Evolutionary conservation across 2,797 vertebrate genomes (phyloP), one percentile per base, ranked within the genome.

Genomic region (Apogon hyalosoma): DNA sequence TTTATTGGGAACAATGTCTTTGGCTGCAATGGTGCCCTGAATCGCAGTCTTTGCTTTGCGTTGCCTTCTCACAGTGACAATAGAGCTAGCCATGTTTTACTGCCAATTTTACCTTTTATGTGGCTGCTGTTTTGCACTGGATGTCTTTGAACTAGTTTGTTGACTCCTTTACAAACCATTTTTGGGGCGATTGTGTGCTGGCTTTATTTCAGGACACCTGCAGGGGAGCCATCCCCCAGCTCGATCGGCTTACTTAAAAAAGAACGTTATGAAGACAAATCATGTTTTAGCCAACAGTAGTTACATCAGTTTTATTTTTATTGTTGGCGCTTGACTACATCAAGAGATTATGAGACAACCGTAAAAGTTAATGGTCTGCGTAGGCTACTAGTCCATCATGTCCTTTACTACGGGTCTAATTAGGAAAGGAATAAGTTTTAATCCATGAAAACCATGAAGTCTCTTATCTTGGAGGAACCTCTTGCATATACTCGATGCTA

Each of bases 401-500:
- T 97, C 95, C 95, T 97, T 96, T 95, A 96, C 90, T 90, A 91
- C 83, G 86, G 90, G 88, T 93, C 90, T 85, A 85, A 82, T 82
- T 82, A 94, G 90, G 86, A 94, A 93, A 90, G 90, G 94, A 83
- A 74, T 90, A 92, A 86, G 93, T 95, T 95, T 94, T 90, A 95
- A 92, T 93, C 94, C 95, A 96, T 95, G 93, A 93, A 94, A 94
- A 94, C 94, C 90, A 90, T 84, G 77, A 90, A 82, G 89, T 90
- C 88, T 91, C 88, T 91, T 83, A 90, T 90, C 91, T 90, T 75
- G 90, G 91, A 93, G 91, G 91, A 96, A 95, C 95, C 95, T 98
- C 96, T 96, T 95, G 93, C 92, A 92, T 97, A 96, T 94, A 96
- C 93, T 96, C 95, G 93, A 95, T 88, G 94, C 95, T 96, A 93